Conservation (phyloP, 2,888 invertebrate species). For the Pachydiplax longipennis region DNA sequence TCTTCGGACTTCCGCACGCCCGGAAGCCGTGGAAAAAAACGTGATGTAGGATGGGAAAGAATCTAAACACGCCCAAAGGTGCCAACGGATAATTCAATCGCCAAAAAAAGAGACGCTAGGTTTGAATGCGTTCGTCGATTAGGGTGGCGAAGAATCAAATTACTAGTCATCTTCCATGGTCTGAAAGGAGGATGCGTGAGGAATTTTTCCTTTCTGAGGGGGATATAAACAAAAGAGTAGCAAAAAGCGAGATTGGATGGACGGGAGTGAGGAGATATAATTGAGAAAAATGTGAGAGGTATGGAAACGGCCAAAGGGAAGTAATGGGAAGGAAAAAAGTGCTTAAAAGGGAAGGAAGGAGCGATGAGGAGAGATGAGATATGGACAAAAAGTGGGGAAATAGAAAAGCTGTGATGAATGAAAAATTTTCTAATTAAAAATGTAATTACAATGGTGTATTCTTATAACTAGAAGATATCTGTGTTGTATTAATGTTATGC, state of each 20-base stretch:
- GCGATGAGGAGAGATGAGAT: background rate
- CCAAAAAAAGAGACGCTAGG: background rate
- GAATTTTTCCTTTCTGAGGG: background rate
- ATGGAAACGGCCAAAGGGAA: background rate
- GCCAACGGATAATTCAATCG: background rate
- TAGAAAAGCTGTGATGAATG: background rate
- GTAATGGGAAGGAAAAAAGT: background rate
- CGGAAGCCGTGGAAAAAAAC: no score
- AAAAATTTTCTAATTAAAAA: background rate
- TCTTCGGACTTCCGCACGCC: no score
- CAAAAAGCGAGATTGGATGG: background rate
- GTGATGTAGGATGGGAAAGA: no score
- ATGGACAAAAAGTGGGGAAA: background rate
- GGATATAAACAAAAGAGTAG: background rate
- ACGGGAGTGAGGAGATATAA: background rate
- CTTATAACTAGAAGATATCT: no score
- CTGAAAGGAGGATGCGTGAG: background rate
- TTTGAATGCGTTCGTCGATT: background rate
- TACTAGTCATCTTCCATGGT: background rate
- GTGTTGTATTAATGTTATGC: no score
- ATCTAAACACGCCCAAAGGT: background rate
- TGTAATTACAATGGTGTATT: no score
- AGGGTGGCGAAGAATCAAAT: background rate
- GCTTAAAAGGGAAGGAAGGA: background rate
- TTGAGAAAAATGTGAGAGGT: background rate